Evolutionary conservation across 2,888 invertebrate species (phyloP), one percentile per base, ranked within the genome.

Genomic region (Chelonus formosanus): DNA sequence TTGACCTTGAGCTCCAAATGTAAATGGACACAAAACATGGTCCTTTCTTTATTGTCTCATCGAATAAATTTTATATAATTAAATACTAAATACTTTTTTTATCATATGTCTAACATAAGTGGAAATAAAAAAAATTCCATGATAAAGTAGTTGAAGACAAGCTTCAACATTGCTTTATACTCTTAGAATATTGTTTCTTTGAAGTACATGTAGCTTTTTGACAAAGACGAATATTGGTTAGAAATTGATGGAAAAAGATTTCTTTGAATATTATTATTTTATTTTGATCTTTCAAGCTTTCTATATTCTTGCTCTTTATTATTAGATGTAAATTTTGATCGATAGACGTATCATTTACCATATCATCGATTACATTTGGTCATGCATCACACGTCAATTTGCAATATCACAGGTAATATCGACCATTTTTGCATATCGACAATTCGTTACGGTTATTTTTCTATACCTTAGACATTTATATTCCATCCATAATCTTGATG

Each of bases 391-490:
- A 47, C 47, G 47, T 36, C 40, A 48, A 32, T 44, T 52, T 48
- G 36, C 6, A 5, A 40, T 20, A 32, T 32, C 62, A 35, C 6
- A 52, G n/a, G 45, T 62, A 35, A 54, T 61, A 62, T 44, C 54
- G 35, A 44, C 35, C 10, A 32, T 35, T 62, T 62, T 63, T 55
- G 31, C 63, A 56, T 56, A 48, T 63, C 36, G 47, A 52, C 10
- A 36, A 63, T 63, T 63, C 56, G 63, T 63, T 48, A 63, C 56
- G 40, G 63, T n/a, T 6, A 40, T 40, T 40, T 40, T 40, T 20
- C 2, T 20, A 20, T 20, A 20, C 20, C 20, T 20, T 20, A 20
- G 20, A 20, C 20, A 20, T 20, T 20, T 20, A 20, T 20, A 20
- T 20, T 20, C 20, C 20, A 20, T 20, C 20, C 20, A 20, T 2